Evolutionary conservation across 1,140 invertebrate genomes (phyloP).

Genomic region (Hylaeus anthracinus): DNA sequence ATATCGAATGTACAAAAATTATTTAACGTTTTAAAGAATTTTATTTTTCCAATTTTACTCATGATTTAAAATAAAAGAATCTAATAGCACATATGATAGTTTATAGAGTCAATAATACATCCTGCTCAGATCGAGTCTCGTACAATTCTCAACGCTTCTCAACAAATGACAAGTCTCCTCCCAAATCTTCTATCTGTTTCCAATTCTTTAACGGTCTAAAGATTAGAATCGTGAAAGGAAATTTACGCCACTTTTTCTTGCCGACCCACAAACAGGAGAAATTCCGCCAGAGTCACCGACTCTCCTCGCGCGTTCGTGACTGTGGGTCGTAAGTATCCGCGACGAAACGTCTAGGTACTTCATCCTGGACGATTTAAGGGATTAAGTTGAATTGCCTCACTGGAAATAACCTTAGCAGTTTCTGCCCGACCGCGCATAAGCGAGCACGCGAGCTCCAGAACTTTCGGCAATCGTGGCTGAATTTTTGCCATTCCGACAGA

Average conservation of each 20-base stretch:
- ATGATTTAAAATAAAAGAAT: too few relatives aligned
- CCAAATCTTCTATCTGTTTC: too few relatives aligned
- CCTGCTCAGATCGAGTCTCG: too few relatives aligned
- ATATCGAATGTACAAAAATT: too few relatives aligned
- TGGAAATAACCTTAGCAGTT: slow-evolving; percentile 6
- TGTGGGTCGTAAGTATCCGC: slow-evolving; percentile 41
- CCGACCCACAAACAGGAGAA: neutral
- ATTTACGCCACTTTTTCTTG: slow-evolving; percentile 14
- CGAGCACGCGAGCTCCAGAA: slow-evolving; percentile 26
- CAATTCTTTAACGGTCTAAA: neutral
- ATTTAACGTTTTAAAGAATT: too few relatives aligned
- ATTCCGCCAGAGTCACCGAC: slow-evolving; percentile 40
- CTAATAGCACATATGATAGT: too few relatives aligned
- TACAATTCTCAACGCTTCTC: too few relatives aligned
- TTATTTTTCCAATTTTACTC: too few relatives aligned
- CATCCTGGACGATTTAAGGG: slow-evolving; percentile 44
- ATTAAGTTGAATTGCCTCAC: slow-evolving; percentile 20
- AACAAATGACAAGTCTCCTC: too few relatives aligned
- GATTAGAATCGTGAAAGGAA: slow-evolving; percentile 4
- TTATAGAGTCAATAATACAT: too few relatives aligned
- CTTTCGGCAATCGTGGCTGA: slow-evolving; percentile 12
- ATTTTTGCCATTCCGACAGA: slow-evolving; percentile 31
- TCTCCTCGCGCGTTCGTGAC: slow-evolving; percentile 52
- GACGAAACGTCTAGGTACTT: slow-evolving; percentile 45
- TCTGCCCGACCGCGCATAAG: neutral